These are phyloP conservation scores for Vulpes ferrilata DNA, from an alignment of 2,113 vertebrate genomes.

Conservation along the genomic window DNA sequence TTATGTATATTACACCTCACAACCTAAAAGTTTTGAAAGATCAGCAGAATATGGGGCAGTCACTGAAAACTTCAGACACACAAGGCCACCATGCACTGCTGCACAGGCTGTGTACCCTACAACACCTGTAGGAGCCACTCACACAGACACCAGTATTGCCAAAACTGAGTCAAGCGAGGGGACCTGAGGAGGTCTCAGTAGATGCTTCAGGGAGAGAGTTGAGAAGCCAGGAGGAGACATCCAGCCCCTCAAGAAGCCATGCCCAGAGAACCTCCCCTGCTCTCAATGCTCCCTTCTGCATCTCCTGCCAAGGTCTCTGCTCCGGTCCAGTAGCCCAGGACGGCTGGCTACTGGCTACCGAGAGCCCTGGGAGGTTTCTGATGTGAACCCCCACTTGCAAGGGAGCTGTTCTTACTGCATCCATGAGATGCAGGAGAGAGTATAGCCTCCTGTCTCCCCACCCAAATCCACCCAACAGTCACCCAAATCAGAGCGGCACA, in stretches of 20 bases:
- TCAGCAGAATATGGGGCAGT: not conserved
- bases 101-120: not conserved
- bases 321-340: too few species aligned
- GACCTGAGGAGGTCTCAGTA: fast-evolving
- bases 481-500: not conserved
- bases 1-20: not conserved
- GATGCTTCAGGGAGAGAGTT: not conserved
- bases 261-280: too few species aligned
- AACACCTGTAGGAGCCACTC: not conserved
- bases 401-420: too few species aligned
- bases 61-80: not conserved
- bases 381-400: too few species aligned
- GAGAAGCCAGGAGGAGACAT: not conserved
- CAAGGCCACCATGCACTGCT: not conserved
- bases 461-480: not conserved
- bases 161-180: not conserved
- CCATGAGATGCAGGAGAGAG: too few species aligned
- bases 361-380: too few species aligned
- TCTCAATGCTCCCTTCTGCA: not conserved
- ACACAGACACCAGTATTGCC: fast-evolving
- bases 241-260: not conserved
- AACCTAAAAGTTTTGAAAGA: not conserved
- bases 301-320: too few species aligned
- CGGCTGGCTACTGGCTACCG: too few species aligned
- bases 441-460: not conserved